Conservation (phyloP, 2,113 vertebrate genomes). For the Nothobranchius furzeri region DNA sequence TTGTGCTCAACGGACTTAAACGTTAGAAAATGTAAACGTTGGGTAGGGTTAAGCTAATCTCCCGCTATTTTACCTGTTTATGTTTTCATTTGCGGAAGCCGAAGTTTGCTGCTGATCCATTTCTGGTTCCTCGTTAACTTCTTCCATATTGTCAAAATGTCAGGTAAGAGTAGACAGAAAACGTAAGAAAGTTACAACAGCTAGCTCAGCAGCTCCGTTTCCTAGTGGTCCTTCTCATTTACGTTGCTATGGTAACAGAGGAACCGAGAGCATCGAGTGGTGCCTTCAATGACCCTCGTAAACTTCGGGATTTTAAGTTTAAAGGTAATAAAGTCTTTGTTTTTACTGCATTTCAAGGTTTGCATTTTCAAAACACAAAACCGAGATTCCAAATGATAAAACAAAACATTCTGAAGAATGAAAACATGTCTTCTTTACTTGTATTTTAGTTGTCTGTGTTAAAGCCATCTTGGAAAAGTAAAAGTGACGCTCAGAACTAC, state of each 20-base stretch:
- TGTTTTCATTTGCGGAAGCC: slow-evolving; percentile 35
- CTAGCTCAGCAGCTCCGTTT: neutral
- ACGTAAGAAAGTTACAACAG: neutral
- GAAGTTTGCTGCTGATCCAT: slow-evolving; percentile 28
- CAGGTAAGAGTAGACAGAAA: fast-evolving
- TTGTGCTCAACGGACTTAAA: too few species aligned
- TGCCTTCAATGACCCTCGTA: slow-evolving; percentile 21
- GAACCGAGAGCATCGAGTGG: neutral
- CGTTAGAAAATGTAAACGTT: too few species aligned
- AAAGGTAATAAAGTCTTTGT: neutral
- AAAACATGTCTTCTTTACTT: neutral
- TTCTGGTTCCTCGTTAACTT: neutral
- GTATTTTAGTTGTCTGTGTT: too few species aligned
- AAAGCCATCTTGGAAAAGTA: too few species aligned
- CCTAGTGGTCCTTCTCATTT: neutral
- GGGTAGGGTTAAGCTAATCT: neutral
- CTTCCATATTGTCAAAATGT: slow-evolving; percentile 39
- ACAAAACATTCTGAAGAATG: neutral
- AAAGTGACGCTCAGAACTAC: neutral
- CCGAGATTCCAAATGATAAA: neutral
- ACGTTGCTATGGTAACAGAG: slow-evolving; percentile 48
- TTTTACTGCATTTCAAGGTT: neutral
- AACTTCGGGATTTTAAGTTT: neutral
- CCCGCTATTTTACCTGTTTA: slow-evolving; percentile 23
- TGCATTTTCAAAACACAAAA: neutral